These are phyloP conservation scores for Amblyraja radiata DNA, from an alignment of 2,797 vertebrate genomes.

Conservation along the genomic window DNA sequence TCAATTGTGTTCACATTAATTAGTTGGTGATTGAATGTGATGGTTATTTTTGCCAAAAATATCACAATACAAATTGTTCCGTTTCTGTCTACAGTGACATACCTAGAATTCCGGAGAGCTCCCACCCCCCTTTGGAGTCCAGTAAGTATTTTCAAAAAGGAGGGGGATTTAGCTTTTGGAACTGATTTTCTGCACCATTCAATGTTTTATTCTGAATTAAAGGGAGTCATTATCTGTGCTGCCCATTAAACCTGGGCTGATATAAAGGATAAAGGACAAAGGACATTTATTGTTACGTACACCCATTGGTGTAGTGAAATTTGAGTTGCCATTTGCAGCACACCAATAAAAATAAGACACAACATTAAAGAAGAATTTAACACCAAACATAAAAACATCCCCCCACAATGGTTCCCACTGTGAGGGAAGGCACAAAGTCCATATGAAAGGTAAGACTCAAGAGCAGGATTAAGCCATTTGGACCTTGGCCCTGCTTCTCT, in stretches of 20 bases:
- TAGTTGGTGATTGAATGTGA: neutral
- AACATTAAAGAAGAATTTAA: no score
- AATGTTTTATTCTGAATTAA: neutral
- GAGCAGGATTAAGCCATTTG: no score
- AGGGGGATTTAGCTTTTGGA: neutral
- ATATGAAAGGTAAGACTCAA: no score
- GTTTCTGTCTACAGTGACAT: constrained; percentile 74
- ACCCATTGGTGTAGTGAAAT: no score
- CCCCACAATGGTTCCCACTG: no score
- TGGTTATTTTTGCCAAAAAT: neutral
- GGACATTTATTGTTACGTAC: no score
- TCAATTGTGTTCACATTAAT: neutral
- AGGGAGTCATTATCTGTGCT: neutral
- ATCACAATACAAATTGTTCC: neutral
- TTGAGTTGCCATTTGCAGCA: no score
- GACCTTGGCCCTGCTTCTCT: no score
- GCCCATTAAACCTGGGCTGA: neutral
- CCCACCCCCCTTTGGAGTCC: constrained; percentile 92
- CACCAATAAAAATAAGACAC: no score
- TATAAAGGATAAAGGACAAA: no score
- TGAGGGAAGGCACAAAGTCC: no score
- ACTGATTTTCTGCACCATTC: neutral
- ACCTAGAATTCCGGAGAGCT: constrained; percentile 90
- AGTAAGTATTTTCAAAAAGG: constrained; percentile 66
- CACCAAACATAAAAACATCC: no score